These are phyloP conservation scores for Sweltsa coloradensis DNA, from an alignment of 1,140 invertebrate species.

Conservation along the genomic window DNA sequence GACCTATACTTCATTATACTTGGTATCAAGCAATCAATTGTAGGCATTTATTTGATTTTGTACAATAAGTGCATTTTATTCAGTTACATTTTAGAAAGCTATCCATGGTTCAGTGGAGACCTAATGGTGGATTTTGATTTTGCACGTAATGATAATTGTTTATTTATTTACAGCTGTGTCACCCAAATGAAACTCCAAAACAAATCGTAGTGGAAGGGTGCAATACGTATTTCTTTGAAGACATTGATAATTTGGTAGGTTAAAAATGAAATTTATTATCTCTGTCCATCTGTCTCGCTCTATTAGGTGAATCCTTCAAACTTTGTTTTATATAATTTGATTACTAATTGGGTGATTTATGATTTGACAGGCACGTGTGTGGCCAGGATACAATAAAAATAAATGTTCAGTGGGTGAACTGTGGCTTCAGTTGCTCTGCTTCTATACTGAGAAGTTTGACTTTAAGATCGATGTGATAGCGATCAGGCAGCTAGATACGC, in stretches of 20 bases:
- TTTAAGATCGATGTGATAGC: constrained; percentile 38
- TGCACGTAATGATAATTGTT: background rate
- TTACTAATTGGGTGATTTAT: background rate
- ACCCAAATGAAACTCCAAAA: background rate
- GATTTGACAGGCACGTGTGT: constrained; percentile 16
- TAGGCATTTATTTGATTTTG: too few species aligned
- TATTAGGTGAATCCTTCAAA: constrained; percentile 3
- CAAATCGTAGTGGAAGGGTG: constrained; percentile 6
- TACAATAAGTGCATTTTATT: too few species aligned
- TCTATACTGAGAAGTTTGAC: constrained; percentile 44
- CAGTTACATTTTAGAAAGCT: too few species aligned
- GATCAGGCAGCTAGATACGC: constrained; percentile 33
- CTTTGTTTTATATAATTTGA: constrained; percentile 1
- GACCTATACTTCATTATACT: too few species aligned
- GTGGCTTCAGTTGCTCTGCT: constrained; percentile 33
- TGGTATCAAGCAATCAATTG: too few species aligned
- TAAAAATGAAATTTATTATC: background rate
- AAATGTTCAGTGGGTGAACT: constrained; percentile 27
- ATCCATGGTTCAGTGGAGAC: too few species aligned
- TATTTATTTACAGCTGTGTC: background rate
- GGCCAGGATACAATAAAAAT: constrained; percentile 28
- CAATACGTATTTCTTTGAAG: constrained; percentile 13
- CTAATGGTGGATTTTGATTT: too few species aligned
- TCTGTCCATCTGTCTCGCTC: background rate
- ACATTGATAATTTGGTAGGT: constrained; percentile 13